These are phyloP conservation scores for Cheilosia variabilis DNA, from an alignment of 2,888 invertebrate species.

Conservation along the genomic window DNA sequence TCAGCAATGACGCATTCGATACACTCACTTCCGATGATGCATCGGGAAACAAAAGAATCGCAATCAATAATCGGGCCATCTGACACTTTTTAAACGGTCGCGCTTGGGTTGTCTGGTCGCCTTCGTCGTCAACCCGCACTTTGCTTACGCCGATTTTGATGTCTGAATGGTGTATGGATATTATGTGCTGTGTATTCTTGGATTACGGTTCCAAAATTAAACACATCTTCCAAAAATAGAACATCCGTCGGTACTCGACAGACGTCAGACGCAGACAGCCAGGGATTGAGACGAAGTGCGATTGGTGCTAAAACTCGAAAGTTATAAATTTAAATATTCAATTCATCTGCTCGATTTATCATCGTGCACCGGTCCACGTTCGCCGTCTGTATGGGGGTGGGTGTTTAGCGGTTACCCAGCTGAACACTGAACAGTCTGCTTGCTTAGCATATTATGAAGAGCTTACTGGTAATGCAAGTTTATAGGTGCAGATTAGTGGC, in stretches of 20 bases:
- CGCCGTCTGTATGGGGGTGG: slow-evolving; percentile 13
- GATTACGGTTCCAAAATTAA: slow-evolving; percentile 53
- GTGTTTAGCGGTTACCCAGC: background rate
- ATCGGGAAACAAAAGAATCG: slow-evolving; percentile 55
- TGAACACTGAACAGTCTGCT: too few relatives aligned
- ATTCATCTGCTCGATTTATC: slow-evolving; percentile 25
- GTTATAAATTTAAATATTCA: slow-evolving; percentile 48
- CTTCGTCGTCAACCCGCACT: too few relatives aligned
- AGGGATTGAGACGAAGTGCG: background rate
- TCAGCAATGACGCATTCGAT: slow-evolving; percentile 32
- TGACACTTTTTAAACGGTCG: slow-evolving; percentile 43
- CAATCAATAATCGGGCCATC: slow-evolving; percentile 55
- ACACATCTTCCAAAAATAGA: slow-evolving; percentile 63
- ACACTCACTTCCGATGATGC: slow-evolving; percentile 11
- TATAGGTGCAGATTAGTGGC: slow-evolving; percentile 23
- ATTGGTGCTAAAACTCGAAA: background rate
- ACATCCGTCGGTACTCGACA: background rate
- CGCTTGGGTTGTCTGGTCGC: background rate
- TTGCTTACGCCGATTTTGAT: slow-evolving; percentile 11
- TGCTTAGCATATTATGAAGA: slow-evolving; percentile 26
- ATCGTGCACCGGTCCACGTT: background rate
- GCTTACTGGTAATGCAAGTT: slow-evolving; percentile 20
- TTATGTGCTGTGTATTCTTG: background rate
- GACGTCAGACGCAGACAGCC: too few relatives aligned
- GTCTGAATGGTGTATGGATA: background rate